Evolutionary conservation across 2,113 vertebrate genomes (phyloP).

Genomic region (Thalassarche chlororhynchos): DNA sequence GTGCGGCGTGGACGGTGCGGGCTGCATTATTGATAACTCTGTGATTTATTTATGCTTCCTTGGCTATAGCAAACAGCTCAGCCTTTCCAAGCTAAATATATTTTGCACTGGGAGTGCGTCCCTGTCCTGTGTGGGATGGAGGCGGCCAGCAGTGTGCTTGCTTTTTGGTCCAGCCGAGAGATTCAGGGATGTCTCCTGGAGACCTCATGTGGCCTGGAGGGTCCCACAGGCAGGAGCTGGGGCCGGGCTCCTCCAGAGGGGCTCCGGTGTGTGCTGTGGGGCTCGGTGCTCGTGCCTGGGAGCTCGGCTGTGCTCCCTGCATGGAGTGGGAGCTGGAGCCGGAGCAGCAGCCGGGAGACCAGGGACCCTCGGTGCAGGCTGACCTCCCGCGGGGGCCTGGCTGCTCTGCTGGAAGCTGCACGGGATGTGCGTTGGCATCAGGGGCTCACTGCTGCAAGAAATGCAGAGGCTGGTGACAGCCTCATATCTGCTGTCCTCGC

Average conservation of each 20-base stretch:
- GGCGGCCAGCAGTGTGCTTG: rapidly evolving
- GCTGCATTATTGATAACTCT: constrained; percentile 29
- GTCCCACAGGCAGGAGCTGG: not conserved
- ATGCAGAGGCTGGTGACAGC: not conserved
- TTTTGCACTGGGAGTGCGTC: rapidly evolving
- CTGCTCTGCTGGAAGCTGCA: not conserved
- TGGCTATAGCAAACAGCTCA: not conserved
- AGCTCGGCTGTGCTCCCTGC: not conserved
- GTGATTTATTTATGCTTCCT: constrained; percentile 26
- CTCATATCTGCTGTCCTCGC: not conserved
- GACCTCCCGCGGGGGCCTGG: not conserved
- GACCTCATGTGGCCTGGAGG: rapidly evolving
- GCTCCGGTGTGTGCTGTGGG: not conserved
- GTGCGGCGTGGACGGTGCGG: not conserved
- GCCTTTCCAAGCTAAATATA: not conserved
- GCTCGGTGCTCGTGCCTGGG: not conserved
- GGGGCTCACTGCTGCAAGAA: rapidly evolving
- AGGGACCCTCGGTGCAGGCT: too few relatives aligned
- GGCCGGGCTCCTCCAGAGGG: not conserved
- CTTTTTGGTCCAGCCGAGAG: not conserved
- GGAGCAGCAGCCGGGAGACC: not conserved
- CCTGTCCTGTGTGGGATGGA: not conserved
- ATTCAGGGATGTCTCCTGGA: not conserved
- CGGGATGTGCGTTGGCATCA: rapidly evolving
- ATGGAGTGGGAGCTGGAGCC: not conserved